Conservation (phyloP, 2,113 vertebrate genomes). For the Salminus brasiliensis region DNA sequence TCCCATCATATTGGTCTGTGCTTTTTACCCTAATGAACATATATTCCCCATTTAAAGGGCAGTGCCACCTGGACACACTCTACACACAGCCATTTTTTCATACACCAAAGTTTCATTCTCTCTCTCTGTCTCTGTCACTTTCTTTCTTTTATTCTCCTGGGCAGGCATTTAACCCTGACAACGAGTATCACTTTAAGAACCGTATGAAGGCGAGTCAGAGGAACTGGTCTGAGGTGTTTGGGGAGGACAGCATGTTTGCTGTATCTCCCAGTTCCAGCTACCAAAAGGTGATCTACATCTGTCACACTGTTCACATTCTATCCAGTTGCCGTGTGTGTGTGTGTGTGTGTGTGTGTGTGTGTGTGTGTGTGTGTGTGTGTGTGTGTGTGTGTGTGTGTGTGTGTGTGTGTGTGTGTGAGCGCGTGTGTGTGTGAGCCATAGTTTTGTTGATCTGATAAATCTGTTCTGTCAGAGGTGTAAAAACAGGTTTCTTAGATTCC, state of each 20-base stretch:
- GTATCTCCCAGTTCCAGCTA: conserved; percentile 89
- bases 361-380: conserved; percentile 16
- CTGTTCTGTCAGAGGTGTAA: conserved; percentile 15
- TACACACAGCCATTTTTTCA: background rate
- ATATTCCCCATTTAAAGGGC: too few species aligned
- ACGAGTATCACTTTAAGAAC: conserved; percentile 99
- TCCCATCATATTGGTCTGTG: too few species aligned
- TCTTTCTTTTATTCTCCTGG: conserved; percentile 47
- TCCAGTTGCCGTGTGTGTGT: background rate
- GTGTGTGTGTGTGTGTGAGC: conserved; percentile 12
- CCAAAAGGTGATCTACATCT: conserved; percentile 81
- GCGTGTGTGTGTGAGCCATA: too few species aligned
- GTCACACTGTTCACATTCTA: background rate
- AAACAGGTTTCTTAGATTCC: conserved; percentile 36
- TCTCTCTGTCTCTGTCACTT: conserved; percentile 18
- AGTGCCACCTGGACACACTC: too few species aligned
- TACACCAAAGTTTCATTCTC: too few species aligned
- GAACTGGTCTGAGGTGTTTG: conserved; percentile 96
- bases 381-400: conserved; percentile 18
- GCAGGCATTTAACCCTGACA: conserved; percentile 97
- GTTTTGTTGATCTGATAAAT: conserved; percentile 20
- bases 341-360: conserved; percentile 3
- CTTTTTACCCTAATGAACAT: too few species aligned
- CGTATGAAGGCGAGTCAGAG: conserved; percentile 96
- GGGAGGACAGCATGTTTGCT: conserved; percentile 94